phyloP scores from a whole-genome alignment of 2,797 vertebrate genomes.

The Acipenser ruthenus region DNA sequence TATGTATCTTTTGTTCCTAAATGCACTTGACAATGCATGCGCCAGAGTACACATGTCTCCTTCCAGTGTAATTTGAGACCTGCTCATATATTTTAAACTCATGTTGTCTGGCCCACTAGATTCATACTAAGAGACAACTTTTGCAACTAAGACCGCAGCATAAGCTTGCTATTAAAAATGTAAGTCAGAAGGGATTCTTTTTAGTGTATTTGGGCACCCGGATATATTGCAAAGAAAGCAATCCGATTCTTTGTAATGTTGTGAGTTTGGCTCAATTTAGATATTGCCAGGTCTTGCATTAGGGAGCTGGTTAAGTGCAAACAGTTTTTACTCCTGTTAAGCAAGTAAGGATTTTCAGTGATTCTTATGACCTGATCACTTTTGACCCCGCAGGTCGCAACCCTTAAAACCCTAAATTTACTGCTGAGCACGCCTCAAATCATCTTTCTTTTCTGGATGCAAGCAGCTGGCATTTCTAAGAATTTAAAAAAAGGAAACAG shows the following conservation, averaged over 20 bases:
- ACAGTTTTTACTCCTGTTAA: neutral
- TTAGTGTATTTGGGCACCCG: constrained; percentile 16
- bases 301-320: neutral
- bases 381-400: too few species aligned
- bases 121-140: constrained; percentile 3
- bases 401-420: too few species aligned
- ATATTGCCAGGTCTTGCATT: constrained; percentile 11
- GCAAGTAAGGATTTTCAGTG: too few species aligned
- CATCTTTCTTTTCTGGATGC: too few species aligned
- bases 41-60: neutral
- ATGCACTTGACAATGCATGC: constrained; percentile 6
- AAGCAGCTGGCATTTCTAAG: too few species aligned
- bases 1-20: constrained; percentile 33
- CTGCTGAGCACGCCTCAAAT: too few species aligned
- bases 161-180: constrained; percentile 30
- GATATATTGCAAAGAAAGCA: neutral
- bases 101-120: constrained; percentile 28
- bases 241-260: constrained; percentile 15
- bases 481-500: too few species aligned
- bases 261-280: constrained; percentile 7
- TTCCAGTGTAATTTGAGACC: constrained; percentile 26
- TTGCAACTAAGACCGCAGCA: constrained; percentile 24
- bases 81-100: constrained; percentile 18
- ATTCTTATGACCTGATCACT: too few species aligned
- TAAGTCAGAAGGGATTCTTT: constrained; percentile 20